Conservation (phyloP, 2,888 invertebrate genomes). For the Anaspis maculata region DNA sequence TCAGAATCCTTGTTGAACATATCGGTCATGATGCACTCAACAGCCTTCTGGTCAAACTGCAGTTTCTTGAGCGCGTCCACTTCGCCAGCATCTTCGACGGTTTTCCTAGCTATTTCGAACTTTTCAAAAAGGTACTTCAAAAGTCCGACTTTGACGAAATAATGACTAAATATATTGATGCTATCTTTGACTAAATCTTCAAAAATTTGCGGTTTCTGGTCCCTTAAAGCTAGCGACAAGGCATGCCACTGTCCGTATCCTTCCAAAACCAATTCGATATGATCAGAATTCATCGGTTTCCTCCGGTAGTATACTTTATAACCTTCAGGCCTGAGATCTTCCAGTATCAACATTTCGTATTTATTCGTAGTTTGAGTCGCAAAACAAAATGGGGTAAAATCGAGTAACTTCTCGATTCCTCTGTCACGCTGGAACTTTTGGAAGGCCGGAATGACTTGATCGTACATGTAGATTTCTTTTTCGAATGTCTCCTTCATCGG, state of each 20-base stretch:
- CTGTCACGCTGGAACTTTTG: slow-evolving; percentile 14
- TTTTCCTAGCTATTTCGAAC: not conserved
- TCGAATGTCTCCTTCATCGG: slow-evolving; percentile 16
- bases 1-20: slow-evolving; percentile 1
- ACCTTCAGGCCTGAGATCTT: slow-evolving; percentile 22
- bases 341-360: slow-evolving; percentile 20
- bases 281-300: slow-evolving; percentile 24
- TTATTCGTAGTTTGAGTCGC: slow-evolving; percentile 5
- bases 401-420: slow-evolving; percentile 8
- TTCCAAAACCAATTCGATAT: slow-evolving; percentile 23
- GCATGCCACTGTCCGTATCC: slow-evolving; percentile 11
- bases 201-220: slow-evolving; percentile 8
- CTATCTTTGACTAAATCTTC: slow-evolving; percentile 4
- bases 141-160: no score
- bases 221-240: slow-evolving; percentile 14
- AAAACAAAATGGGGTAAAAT: slow-evolving; percentile 13
- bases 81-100: not conserved
- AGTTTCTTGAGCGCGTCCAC: not conserved
- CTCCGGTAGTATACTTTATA: slow-evolving; percentile 20
- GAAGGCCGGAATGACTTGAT: slow-evolving; percentile 16
- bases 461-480: slow-evolving; percentile 22
- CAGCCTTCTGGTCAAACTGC: not conserved
- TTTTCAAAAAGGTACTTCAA: no score
- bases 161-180: slow-evolving; percentile 6
- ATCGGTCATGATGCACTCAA: not conserved